Evolutionary conservation across 2,888 invertebrate species (phyloP).

Genomic region (Epsilonema sp.): DNA sequence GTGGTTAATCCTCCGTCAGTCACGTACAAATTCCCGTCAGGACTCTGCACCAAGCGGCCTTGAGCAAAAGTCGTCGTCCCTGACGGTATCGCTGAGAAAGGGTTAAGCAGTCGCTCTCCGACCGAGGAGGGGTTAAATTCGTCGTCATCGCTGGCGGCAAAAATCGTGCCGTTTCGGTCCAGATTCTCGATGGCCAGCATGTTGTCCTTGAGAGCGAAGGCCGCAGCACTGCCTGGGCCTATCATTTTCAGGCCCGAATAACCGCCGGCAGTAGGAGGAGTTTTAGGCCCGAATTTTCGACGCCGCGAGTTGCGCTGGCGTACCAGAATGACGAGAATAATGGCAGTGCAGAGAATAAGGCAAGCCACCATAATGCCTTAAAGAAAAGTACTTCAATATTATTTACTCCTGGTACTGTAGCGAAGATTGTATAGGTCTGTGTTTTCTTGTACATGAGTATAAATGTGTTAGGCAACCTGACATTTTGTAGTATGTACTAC

Average conservation of each 20-base stretch:
- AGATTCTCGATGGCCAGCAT: neutral
- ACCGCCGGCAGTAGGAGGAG: no score
- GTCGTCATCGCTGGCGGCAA: neutral
- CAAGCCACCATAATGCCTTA: conserved; percentile 3
- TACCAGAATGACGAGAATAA: neutral
- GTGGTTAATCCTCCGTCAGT: no score
- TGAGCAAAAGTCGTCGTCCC: neutral
- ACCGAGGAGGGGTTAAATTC: neutral
- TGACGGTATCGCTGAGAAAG: no score
- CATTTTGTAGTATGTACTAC: no score
- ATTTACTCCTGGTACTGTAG: no score
- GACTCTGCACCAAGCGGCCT: neutral
- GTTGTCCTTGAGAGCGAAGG: neutral
- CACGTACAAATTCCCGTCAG: conserved; percentile 2
- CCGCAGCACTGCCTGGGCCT: neutral
- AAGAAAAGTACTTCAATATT: neutral
- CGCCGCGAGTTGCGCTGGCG: neutral
- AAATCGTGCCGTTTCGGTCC: neutral
- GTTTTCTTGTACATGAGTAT: no score
- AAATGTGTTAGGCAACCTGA: no score
- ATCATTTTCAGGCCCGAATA: conserved; percentile 1
- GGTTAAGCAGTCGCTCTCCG: neutral
- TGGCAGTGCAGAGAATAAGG: neutral
- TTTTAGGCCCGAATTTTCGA: neutral
- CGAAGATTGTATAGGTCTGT: no score